Evolutionary conservation across 2,797 vertebrate genomes (phyloP), one percentile per base, ranked within the genome.

Genomic region (Champsocephalus esox): DNA sequence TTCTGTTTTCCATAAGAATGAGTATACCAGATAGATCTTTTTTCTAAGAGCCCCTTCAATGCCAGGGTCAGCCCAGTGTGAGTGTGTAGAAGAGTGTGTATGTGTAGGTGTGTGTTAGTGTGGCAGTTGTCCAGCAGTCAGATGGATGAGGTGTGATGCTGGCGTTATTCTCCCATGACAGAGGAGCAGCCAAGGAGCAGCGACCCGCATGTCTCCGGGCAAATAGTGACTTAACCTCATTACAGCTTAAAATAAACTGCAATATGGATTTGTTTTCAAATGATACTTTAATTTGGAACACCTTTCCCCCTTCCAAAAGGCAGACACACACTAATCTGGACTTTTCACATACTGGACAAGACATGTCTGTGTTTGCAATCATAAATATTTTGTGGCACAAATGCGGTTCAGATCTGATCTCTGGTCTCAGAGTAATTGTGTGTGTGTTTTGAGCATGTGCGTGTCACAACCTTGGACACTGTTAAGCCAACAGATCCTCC

Each of bases 131-230:
- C 54, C 70, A 79, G 75, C 50, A 34, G 73, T n/a, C 43, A 72
- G 72, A 89, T 78, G 73, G 83, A 91, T 88, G 80, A 91, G 73
- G 87, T 89, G 86, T 67, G 86, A 88, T 70, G 44, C 32, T 70
- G 79, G 80, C 86, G 84, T 83, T 67, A 64, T 77, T 88, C 80
- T 84, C 66, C 80, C 49, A 58, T 87, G 90, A 86, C 81, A 69
- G 87, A 66, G 70, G 57, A 82, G 77, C 79, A 80, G 81, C 74
- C 73, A 72, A 65, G 54, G 43, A 12, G 50, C 74, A 82, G 75
- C 12, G 14, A 63, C 77, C 62, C 4, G 0, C 52, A 68, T 6
- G 73, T 67, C 79, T 79, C 63, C 21, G 77, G 55, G 55, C 62
- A 58, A 79, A 66, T 0, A 12, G 38, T 66, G 79, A 84, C 75